phyloP scores from a whole-genome alignment of 2,113 vertebrate genomes.

The Morone chrysops region DNA sequence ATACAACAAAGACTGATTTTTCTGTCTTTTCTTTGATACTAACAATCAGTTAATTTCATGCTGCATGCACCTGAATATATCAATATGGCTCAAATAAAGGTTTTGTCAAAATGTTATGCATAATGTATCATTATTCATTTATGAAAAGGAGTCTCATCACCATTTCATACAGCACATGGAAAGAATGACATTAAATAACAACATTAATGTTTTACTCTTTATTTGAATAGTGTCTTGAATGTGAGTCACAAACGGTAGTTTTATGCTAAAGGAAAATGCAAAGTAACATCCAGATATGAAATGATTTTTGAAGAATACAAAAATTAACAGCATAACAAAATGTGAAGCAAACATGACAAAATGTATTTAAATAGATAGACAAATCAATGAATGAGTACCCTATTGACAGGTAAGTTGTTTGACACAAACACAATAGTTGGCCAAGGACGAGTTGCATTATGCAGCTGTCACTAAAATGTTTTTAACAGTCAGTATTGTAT shows the following conservation, averaged over 20 bases:
- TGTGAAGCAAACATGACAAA: conserved; percentile 14
- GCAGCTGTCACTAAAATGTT: neutral
- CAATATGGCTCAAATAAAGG: neutral
- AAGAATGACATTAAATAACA: conserved; percentile 2
- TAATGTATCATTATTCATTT: neutral
- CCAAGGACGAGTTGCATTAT: neutral
- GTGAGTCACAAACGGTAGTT: conserved; percentile 40
- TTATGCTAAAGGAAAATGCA: conserved; percentile 39
- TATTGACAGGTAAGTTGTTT: neutral
- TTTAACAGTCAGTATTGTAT: neutral
- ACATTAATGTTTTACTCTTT: conserved; percentile 38
- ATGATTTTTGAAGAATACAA: conserved; percentile 43
- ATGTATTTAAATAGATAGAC: conserved; percentile 38
- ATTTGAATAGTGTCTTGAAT: conserved; percentile 53
- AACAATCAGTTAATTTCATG: too few species aligned
- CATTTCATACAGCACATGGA: neutral
- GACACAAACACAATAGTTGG: neutral
- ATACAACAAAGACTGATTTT: too few species aligned
- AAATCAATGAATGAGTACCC: neutral
- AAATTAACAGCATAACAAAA: conserved; percentile 20
- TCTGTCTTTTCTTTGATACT: too few species aligned
- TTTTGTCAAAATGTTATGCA: neutral
- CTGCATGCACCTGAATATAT: neutral
- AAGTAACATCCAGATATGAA: conserved; percentile 51
- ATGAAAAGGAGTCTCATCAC: neutral